Conservation (phyloP, 2,888 invertebrate species). For the Stenodera caucasica region DNA sequence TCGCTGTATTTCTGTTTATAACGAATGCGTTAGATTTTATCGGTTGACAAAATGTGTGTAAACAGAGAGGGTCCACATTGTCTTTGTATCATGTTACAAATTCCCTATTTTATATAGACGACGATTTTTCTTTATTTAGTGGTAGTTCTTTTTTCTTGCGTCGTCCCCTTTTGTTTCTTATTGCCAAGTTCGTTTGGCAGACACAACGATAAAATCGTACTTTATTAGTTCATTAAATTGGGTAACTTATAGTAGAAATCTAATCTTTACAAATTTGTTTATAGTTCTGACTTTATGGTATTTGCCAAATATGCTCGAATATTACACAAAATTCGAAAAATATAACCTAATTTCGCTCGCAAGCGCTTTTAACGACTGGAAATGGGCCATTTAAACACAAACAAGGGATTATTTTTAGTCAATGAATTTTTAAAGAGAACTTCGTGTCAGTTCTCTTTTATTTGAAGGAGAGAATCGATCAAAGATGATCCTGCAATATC, state of each 20-base stretch:
- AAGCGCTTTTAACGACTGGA: no score
- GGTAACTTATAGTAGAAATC: not conserved
- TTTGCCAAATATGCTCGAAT: slow-evolving; percentile 1
- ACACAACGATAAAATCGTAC: slow-evolving; percentile 17
- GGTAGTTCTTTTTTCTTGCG: no score
- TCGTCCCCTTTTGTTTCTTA: slow-evolving; percentile 7
- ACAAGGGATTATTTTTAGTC: no score
- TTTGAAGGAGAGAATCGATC: no score
- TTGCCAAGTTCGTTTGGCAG: slow-evolving; percentile 19
- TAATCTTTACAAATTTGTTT: slow-evolving; percentile 4
- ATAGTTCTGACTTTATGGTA: not conserved
- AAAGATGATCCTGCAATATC: no score
- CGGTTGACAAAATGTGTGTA: slow-evolving; percentile 26
- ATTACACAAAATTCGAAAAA: no score
- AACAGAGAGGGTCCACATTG: slow-evolving; percentile 20
- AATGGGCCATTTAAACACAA: no score
- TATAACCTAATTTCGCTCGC: no score
- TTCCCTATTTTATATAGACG: slow-evolving; percentile 3
- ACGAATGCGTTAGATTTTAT: slow-evolving; percentile 25
- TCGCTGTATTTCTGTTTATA: slow-evolving; percentile 8
- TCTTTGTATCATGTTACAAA: slow-evolving; percentile 21
- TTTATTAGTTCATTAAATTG: slow-evolving; percentile 20
- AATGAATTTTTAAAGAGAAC: no score
- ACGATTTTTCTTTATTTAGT: slow-evolving; percentile 10
- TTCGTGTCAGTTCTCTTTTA: no score